Conservation (phyloP, 1,140 invertebrate species). For the Orchestia grillus region DNA sequence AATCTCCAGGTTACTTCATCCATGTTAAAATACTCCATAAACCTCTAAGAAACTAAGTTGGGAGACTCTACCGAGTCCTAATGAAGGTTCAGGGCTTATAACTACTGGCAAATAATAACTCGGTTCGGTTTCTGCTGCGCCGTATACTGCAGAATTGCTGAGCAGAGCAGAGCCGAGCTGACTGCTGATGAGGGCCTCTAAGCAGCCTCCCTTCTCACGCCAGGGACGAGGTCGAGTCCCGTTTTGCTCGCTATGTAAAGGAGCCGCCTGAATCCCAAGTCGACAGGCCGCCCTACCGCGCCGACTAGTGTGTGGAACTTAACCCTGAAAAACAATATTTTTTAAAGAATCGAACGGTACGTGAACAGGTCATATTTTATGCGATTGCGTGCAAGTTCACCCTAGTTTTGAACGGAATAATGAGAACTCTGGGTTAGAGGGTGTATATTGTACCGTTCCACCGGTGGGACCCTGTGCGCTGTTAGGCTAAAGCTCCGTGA, state of each 20-base stretch:
- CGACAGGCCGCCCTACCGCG: background rate
- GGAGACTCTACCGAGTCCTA: background rate
- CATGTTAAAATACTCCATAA: background rate
- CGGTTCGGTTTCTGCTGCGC: background rate
- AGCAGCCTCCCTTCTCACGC: background rate
- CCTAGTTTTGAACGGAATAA: too few species aligned
- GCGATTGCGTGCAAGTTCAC: too few species aligned
- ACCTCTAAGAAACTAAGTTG: background rate
- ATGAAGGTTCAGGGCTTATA: constrained; percentile 1
- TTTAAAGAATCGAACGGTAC: background rate
- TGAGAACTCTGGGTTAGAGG: too few species aligned
- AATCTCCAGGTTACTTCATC: background rate
- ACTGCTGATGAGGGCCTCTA: background rate
- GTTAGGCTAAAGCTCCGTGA: too few species aligned
- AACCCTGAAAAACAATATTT: background rate
- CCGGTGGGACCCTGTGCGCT: too few species aligned
- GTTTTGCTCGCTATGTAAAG: background rate
- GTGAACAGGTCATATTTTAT: too few species aligned
- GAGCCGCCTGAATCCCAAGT: background rate
- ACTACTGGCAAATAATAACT: background rate
- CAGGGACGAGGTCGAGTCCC: background rate
- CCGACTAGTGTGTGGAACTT: background rate
- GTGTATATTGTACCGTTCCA: too few species aligned
- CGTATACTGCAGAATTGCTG: background rate
- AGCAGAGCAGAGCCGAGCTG: background rate